phyloP scores from a whole-genome alignment of 1,140 invertebrate genomes.

The Proctacanthus coquilletti region DNA sequence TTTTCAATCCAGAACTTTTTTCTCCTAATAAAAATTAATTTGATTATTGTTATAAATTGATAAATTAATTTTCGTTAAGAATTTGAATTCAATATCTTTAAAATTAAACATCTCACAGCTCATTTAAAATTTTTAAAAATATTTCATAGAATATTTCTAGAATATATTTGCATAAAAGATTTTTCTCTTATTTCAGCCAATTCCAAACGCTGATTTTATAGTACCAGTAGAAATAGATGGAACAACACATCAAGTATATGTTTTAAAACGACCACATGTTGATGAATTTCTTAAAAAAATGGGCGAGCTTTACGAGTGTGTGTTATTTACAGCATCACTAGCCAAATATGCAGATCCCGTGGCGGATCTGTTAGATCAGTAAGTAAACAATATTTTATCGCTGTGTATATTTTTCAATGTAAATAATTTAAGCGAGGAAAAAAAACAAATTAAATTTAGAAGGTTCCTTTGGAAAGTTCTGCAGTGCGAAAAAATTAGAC shows the following conservation, averaged over 20 bases:
- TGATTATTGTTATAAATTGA: too few species aligned
- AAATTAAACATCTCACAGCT: too few species aligned
- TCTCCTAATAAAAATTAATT: too few species aligned
- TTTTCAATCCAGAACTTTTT: too few species aligned
- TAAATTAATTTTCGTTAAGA: too few species aligned
- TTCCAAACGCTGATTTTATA: slow-evolving; percentile 99
- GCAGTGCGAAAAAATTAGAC: too few species aligned
- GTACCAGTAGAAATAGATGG: slow-evolving; percentile 99
- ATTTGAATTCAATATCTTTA: too few species aligned
- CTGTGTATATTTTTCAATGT: too few species aligned
- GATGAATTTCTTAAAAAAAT: slow-evolving; percentile 97
- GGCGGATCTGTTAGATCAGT: slow-evolving; percentile 86
- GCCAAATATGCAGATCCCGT: slow-evolving; percentile 99
- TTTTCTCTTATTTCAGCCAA: slow-evolving; percentile 55
- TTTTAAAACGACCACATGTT: slow-evolving; percentile 96
- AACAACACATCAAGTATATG: slow-evolving; percentile 97
- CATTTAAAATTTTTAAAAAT: background rate
- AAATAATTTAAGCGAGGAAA: too few species aligned
- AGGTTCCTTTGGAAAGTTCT: background rate
- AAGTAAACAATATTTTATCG: too few species aligned
- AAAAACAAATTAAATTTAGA: too few species aligned
- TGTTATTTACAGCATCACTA: slow-evolving; percentile 96
- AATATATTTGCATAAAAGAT: background rate
- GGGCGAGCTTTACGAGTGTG: slow-evolving; percentile 97
- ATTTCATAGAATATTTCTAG: background rate